Conservation (phyloP, 2,888 invertebrate genomes). For the Caenorhabditis virilis region DNA sequence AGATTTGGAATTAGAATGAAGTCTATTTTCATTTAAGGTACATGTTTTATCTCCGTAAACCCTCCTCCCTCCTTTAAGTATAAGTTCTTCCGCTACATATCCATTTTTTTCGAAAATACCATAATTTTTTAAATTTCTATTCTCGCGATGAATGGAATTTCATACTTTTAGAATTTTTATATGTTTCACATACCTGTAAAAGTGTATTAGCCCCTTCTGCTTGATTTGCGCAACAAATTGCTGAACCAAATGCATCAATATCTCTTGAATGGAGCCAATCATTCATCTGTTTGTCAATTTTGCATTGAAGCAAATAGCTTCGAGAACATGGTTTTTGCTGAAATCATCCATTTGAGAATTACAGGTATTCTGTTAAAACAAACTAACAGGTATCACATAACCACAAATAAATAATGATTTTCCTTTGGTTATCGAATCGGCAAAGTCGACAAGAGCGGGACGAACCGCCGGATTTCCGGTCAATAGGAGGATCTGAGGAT, state of each 20-base stretch:
- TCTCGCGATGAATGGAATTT: too few species aligned
- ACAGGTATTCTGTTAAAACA: not conserved
- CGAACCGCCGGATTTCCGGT: constrained; percentile 60
- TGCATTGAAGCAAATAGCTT: constrained; percentile 30
- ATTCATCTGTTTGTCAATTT: constrained; percentile 39
- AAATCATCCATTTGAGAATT: not conserved
- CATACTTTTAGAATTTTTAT: not conserved
- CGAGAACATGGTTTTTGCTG: constrained; percentile 32
- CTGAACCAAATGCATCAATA: constrained; percentile 33
- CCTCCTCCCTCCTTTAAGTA: too few species aligned
- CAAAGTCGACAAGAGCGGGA: constrained; percentile 57
- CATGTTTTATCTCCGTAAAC: too few species aligned
- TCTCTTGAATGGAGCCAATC: constrained; percentile 27
- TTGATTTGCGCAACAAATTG: constrained; percentile 30
- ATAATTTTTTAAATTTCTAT: too few species aligned
- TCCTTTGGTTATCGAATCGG: constrained; percentile 54
- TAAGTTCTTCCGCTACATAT: too few species aligned
- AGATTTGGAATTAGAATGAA: too few species aligned
- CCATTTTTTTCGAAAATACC: too few species aligned
- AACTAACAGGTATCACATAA: constrained; percentile 52
- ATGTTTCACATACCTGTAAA: constrained; percentile 12
- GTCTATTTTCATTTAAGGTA: too few species aligned
- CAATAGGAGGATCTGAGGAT: constrained; percentile 51
- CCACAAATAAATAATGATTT: constrained; percentile 50
- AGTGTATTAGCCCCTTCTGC: constrained; percentile 29